Percentiles rank a stretch among this genome's conserved stretches.
phyloP scores from a whole-genome alignment of 2,797 vertebrate genomes.

The Anabas testudineus region DNA sequence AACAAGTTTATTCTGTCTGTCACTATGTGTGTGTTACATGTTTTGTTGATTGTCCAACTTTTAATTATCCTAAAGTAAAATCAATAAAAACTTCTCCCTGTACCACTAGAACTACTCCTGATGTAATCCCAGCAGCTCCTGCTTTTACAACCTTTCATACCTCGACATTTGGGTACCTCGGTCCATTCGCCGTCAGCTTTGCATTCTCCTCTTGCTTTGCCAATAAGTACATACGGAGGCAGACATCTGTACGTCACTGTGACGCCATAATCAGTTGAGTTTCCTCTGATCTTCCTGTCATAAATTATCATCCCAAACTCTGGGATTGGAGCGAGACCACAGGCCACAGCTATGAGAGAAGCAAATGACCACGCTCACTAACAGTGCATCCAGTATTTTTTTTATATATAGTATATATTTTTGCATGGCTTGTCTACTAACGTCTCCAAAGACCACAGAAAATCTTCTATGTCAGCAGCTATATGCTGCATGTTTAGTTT shows the following conservation, averaged over 20 bases:
- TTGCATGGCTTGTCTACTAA: not conserved
- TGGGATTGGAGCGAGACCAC: conserved; percentile 81
- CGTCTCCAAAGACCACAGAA: not conserved
- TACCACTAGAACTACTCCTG: too few relatives aligned
- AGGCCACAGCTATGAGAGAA: conserved; percentile 80
- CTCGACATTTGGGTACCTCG: conserved; percentile 84
- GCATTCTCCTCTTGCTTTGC: conserved; percentile 83
- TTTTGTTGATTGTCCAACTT: not conserved
- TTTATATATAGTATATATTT: too few relatives aligned
- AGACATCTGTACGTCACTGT: conserved; percentile 81
- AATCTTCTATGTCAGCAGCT: not conserved
- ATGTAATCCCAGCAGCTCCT: too few relatives aligned
- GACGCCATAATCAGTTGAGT: conserved; percentile 70
- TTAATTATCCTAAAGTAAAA: not conserved
- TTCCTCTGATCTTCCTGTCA: conserved; percentile 56
- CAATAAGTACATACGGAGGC: conserved; percentile 81
- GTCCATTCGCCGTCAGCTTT: conserved; percentile 85
- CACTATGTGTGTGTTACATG: too few relatives aligned
- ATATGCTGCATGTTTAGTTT: not conserved
- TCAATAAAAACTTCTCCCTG: not conserved
- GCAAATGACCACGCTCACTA: too few relatives aligned
- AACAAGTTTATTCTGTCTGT: not conserved
- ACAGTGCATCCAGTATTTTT: too few relatives aligned
- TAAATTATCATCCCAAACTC: conserved; percentile 78
- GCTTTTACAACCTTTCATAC: conserved; percentile 66